These are phyloP conservation scores for Cirrhinus molitorella DNA, from an alignment of 2,797 vertebrate species.

Conservation along the genomic window DNA sequence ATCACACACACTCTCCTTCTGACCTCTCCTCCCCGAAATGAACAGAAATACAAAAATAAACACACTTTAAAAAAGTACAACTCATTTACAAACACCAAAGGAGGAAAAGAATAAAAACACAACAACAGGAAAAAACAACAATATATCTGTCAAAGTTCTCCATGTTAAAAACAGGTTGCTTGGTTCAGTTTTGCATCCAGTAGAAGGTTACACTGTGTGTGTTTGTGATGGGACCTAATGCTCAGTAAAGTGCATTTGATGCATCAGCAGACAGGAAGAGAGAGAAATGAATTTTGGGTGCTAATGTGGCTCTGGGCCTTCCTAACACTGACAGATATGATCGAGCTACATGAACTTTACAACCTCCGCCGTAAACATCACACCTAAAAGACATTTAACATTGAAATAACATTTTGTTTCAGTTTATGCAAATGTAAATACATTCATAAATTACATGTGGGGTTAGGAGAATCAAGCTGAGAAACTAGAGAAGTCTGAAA, in stretches of 20 bases:
- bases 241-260: slow-evolving; percentile 87
- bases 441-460: slow-evolving; percentile 86
- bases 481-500: slow-evolving; percentile 62
- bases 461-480: slow-evolving; percentile 78
- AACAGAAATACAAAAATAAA: slow-evolving; percentile 56
- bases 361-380: slow-evolving; percentile 82
- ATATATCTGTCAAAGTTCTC: slow-evolving; percentile 61
- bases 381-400: slow-evolving; percentile 80
- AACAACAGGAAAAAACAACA: slow-evolving; percentile 60
- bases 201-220: slow-evolving; percentile 55
- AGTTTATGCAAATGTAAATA: slow-evolving; percentile 77
- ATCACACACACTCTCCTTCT: slow-evolving; percentile 67
- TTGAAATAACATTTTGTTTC: slow-evolving; percentile 69
- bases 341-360: slow-evolving; percentile 82
- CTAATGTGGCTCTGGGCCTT: slow-evolving; percentile 82
- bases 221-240: slow-evolving; percentile 74
- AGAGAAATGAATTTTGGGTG: slow-evolving; percentile 69
- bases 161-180: slow-evolving; percentile 65
- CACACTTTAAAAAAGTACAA: slow-evolving; percentile 57
- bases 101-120: slow-evolving; percentile 48
- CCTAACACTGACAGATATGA: slow-evolving; percentile 83
- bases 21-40: slow-evolving; percentile 40
- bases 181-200: slow-evolving; percentile 65
- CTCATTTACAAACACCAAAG: slow-evolving; percentile 59
- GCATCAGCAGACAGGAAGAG: slow-evolving; percentile 77